These are phyloP conservation scores for Alsophila aescularia DNA, from an alignment of 2,888 invertebrate species.

Conservation along the genomic window DNA sequence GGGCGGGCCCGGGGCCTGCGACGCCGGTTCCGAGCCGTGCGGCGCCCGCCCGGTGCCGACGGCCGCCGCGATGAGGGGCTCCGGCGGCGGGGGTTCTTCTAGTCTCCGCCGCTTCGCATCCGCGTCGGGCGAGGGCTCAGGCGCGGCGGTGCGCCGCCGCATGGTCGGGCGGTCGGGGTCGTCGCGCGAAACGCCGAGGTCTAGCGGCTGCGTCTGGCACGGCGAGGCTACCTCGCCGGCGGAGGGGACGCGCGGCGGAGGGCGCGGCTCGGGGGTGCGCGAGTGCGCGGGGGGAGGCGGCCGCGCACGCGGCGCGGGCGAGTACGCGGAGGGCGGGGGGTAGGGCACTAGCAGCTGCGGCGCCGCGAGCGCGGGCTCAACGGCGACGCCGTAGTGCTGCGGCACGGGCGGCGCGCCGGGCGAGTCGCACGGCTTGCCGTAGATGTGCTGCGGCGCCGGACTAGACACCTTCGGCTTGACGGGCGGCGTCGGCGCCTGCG, in stretches of 20 bases:
- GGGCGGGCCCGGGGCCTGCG: conserved; percentile 75
- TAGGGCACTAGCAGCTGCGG: conserved; percentile 71
- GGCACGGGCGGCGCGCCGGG: conserved; percentile 68
- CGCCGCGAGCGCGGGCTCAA: conserved; percentile 79
- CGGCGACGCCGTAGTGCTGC: conserved; percentile 62
- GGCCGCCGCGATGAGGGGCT: conserved; percentile 89
- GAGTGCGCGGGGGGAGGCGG: conserved; percentile 85
- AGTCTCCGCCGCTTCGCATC: conserved; percentile 87
- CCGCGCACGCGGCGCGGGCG: conserved; percentile 65
- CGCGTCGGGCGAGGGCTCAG: conserved; percentile 81
- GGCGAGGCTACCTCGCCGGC: conserved; percentile 65
- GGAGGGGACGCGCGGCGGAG: conserved; percentile 67
- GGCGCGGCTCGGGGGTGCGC: conserved; percentile 81
- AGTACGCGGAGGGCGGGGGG: conserved; percentile 72
- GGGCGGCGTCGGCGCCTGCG: conserved; percentile 59
- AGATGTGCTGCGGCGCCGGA: conserved; percentile 90
- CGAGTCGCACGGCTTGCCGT: conserved; percentile 86
- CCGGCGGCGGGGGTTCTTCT: conserved; percentile 81
- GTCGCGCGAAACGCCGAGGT: conserved; percentile 89
- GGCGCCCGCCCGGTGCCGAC: conserved; percentile 89
- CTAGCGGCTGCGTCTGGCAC: conserved; percentile 91
- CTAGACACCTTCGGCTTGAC: conserved; percentile 89
- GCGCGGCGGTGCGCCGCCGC: conserved; percentile 83
- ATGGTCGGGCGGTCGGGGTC: conserved; percentile 85
- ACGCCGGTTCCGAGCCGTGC: conserved; percentile 79